Evolutionary conservation across 1,140 invertebrate genomes (phyloP).

Genomic region (Drosophila pallidifrons): DNA sequence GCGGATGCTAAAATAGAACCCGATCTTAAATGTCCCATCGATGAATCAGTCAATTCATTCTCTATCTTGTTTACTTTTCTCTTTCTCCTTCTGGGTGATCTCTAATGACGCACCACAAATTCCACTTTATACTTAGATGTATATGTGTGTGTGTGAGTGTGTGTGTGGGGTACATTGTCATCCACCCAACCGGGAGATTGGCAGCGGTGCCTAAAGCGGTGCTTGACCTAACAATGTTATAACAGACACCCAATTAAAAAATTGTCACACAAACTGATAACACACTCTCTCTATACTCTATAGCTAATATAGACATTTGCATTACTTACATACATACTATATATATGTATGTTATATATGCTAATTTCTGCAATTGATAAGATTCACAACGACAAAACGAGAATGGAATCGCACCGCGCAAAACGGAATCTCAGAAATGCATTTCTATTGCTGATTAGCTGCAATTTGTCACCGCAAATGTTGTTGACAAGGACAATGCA

Average conservation of each 20-base stretch:
- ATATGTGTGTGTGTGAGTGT: too few species aligned
- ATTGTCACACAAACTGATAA: conserved; percentile 56
- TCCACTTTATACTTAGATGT: background rate
- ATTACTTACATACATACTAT: conserved; percentile 15
- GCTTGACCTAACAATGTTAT: conserved; percentile 77
- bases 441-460: conserved; percentile 63
- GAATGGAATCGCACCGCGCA: conserved; percentile 38
- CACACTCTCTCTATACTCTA: conserved; percentile 1
- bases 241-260: conserved; percentile 61
- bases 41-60: conserved; percentile 49
- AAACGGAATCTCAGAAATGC: conserved; percentile 21
- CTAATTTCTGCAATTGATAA: conserved; percentile 80
- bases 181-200: conserved; percentile 48
- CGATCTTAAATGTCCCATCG: conserved; percentile 36
- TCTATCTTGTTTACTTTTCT: conserved; percentile 25
- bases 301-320: conserved; percentile 22
- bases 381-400: conserved; percentile 28
- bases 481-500: conserved; percentile 70
- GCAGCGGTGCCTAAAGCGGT: conserved; percentile 60
- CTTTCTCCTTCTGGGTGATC: conserved; percentile 34
- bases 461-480: conserved; percentile 68
- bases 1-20: conserved; percentile 68
- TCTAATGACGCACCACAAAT: conserved; percentile 54
- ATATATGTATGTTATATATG: conserved; percentile 38
- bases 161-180: conserved; percentile 41